Percentiles rank a stretch among this genome's conserved stretches.
Conservation (phyloP, 2,797 vertebrate species). For the Anguilla megastoma region DNA sequence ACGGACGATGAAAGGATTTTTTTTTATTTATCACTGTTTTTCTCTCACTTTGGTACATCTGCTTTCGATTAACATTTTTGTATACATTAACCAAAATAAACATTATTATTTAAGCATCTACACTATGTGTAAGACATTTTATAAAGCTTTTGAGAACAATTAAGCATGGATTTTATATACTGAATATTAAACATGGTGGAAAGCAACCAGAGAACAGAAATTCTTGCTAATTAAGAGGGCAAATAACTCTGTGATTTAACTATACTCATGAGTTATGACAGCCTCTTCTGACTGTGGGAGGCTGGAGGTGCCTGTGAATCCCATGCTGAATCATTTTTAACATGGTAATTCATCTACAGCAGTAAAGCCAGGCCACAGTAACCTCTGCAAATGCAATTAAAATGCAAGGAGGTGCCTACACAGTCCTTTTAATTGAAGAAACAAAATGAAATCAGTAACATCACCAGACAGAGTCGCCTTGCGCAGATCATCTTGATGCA, state of each 20-base stretch:
- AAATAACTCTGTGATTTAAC: not conserved
- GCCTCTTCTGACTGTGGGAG: not conserved
- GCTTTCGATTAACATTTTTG: slow-evolving; percentile 34
- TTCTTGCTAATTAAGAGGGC: not conserved
- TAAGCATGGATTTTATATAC: not conserved
- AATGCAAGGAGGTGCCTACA: not conserved
- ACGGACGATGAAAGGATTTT: slow-evolving; percentile 54
- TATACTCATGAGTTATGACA: not conserved
- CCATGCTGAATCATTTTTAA: not conserved
- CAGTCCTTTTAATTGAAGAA: not conserved
- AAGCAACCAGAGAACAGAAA: not conserved
- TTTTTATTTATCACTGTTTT: slow-evolving; percentile 55
- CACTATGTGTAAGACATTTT: not conserved
- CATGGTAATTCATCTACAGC: not conserved
- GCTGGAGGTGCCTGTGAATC: not conserved
- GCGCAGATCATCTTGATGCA: not conserved
- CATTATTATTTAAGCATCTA: not conserved
- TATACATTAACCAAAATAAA: not conserved
- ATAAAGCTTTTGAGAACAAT: not conserved
- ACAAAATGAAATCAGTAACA: not conserved
- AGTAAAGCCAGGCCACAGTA: not conserved
- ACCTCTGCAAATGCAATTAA: not conserved
- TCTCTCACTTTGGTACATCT: slow-evolving; percentile 33
- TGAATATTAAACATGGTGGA: not conserved
- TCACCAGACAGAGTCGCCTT: not conserved